Conservation (phyloP, 2,888 invertebrate species). For the Erebia aethiops region DNA sequence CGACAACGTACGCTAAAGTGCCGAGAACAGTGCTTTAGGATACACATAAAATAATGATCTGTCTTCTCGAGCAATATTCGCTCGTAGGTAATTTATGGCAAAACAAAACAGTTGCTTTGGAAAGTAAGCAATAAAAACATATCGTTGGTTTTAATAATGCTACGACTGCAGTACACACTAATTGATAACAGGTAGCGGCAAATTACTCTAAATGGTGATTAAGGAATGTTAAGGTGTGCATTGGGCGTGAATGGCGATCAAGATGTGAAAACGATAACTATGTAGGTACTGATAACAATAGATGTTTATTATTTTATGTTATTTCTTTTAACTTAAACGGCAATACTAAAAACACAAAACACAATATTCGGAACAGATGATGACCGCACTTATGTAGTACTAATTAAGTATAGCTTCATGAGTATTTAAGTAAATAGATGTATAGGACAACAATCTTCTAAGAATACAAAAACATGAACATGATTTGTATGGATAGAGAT, state of each 20-base stretch:
- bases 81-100: constrained; percentile 52
- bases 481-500: constrained; percentile 20
- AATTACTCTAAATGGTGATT: constrained; percentile 63
- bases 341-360: neutral
- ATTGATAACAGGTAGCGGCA: constrained; percentile 43
- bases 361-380: neutral
- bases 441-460: neutral
- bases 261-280: constrained; percentile 45
- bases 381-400: neutral
- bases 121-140: constrained; percentile 26
- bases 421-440: too few species aligned
- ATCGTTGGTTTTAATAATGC: constrained; percentile 20
- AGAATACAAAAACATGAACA: neutral
- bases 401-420: too few species aligned
- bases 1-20: constrained; percentile 67
- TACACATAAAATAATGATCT: constrained; percentile 73
- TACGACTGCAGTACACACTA: constrained; percentile 27
- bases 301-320: neutral
- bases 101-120: constrained; percentile 44
- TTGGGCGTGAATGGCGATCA: constrained; percentile 61
- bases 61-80: constrained; percentile 62
- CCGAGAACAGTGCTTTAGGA: constrained; percentile 66
- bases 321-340: neutral
- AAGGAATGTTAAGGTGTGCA: constrained; percentile 43
- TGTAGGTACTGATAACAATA: neutral